phyloP scores from a whole-genome alignment of 2,113 vertebrate genomes.

The Vidua chalybeata region DNA sequence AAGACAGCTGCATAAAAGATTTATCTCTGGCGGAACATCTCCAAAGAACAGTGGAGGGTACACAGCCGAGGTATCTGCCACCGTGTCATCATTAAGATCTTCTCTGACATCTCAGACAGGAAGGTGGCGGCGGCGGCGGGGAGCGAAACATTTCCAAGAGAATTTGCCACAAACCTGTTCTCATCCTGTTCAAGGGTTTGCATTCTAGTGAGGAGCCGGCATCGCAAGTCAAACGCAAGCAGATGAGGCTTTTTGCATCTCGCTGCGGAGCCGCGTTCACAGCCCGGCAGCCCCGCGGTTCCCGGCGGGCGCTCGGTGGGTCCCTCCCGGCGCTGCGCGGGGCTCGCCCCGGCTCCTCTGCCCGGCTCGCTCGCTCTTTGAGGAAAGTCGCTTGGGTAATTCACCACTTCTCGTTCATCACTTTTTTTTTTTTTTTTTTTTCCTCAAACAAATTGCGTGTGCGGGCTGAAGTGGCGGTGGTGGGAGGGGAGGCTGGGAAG shows the following conservation, averaged over 20 bases:
- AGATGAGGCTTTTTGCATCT: slow-evolving; percentile 30
- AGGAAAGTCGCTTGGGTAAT: slow-evolving; percentile 32
- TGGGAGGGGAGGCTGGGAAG: neutral
- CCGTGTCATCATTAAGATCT: slow-evolving; percentile 22
- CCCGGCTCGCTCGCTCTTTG: neutral
- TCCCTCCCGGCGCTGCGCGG: neutral
- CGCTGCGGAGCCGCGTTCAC: slow-evolving; percentile 20
- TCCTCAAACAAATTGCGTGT: slow-evolving; percentile 15
- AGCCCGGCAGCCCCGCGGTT: neutral
- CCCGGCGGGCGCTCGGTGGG: neutral
- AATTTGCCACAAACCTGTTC: slow-evolving; percentile 74
- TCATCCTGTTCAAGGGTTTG: slow-evolving; percentile 72
- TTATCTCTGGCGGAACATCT: slow-evolving; percentile 45
- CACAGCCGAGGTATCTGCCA: slow-evolving; percentile 25
- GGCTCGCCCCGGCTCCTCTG: neutral
- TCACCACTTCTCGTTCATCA: slow-evolving; percentile 48
- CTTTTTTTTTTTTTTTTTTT: neutral
- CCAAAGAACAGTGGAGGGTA: slow-evolving; percentile 39
- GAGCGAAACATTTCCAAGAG: neutral
- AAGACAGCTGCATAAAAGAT: slow-evolving; percentile 73
- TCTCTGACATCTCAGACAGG: slow-evolving; percentile 28
- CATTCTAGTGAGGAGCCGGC: slow-evolving; percentile 70
- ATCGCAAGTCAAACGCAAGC: slow-evolving; percentile 54
- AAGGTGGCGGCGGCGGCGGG: neutral
- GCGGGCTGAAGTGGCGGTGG: slow-evolving; percentile 24